Conservation (phyloP, 2,113 vertebrate genomes). For the Corvus cornix region DNA sequence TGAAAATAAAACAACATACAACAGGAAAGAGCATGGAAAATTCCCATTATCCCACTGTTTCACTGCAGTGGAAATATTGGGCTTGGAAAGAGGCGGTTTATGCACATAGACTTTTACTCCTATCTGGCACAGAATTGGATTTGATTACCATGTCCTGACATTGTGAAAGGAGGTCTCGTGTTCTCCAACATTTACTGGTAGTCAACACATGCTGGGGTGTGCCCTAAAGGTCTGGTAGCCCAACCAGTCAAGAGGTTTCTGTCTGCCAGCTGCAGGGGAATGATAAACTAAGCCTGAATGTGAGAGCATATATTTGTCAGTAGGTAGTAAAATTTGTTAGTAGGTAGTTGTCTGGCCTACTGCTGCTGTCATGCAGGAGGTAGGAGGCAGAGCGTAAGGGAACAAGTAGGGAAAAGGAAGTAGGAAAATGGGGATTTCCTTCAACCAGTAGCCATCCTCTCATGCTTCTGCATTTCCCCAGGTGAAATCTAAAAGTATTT, state of each 20-base stretch:
- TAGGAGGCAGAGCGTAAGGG: background rate
- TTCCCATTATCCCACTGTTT: background rate
- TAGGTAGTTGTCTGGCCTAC: background rate
- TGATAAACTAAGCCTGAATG: background rate
- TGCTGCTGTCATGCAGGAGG: background rate
- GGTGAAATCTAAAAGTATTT: background rate
- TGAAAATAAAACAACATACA: background rate
- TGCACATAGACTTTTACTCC: background rate
- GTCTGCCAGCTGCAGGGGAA: background rate
- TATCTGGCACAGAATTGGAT: background rate
- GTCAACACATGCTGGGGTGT: background rate
- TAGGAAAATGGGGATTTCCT: background rate
- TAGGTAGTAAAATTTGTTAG: background rate
- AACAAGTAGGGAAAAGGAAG: background rate
- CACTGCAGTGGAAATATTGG: background rate
- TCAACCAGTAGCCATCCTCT: background rate
- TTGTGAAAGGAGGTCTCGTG: background rate
- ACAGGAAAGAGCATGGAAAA: slow-evolving; percentile 5
- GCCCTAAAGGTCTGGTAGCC: background rate
- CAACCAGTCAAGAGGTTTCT: background rate
- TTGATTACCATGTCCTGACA: background rate
- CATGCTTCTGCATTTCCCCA: background rate
- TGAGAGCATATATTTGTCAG: background rate
- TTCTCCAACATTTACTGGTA: background rate
- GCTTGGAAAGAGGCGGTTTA: background rate